phyloP scores from a whole-genome alignment of 2,113 vertebrate genomes.

The Sinosuthora webbiana region DNA sequence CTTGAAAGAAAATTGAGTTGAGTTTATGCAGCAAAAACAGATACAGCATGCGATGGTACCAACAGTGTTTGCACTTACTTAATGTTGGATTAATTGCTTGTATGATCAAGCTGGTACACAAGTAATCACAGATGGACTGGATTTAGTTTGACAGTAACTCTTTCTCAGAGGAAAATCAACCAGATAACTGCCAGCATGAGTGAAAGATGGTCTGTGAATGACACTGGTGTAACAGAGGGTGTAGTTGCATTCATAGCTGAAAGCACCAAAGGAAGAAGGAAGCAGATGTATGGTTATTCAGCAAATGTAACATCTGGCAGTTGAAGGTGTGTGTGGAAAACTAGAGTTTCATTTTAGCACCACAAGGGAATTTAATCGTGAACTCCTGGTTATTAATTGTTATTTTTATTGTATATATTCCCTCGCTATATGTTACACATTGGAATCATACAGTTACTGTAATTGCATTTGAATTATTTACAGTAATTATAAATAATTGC shows the following conservation, averaged over 20 bases:
- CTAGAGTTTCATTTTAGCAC: not conserved
- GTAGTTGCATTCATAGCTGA: not conserved
- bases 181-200: not conserved
- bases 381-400: not conserved
- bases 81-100: not conserved
- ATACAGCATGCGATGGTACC: not conserved
- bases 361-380: not conserved
- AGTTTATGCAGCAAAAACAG: not conserved
- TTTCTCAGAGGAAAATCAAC: not conserved
- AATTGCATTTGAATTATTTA: slow-evolving; percentile 58
- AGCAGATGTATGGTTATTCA: not conserved
- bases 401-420: slow-evolving; percentile 10
- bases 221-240: not conserved
- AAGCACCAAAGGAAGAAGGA: not conserved
- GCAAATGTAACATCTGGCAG: not conserved
- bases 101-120: not conserved
- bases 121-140: not conserved
- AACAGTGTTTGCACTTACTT: not conserved
- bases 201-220: not conserved
- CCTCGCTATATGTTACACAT: not conserved
- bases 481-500: slow-evolving; percentile 50
- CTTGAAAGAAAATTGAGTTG: not conserved
- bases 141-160: not conserved
- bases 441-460: slow-evolving; percentile 27
- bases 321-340: not conserved